These are phyloP conservation scores for Callyntrura sp. DNA, from an alignment of 2,888 invertebrate genomes.

Conservation along the genomic window DNA sequence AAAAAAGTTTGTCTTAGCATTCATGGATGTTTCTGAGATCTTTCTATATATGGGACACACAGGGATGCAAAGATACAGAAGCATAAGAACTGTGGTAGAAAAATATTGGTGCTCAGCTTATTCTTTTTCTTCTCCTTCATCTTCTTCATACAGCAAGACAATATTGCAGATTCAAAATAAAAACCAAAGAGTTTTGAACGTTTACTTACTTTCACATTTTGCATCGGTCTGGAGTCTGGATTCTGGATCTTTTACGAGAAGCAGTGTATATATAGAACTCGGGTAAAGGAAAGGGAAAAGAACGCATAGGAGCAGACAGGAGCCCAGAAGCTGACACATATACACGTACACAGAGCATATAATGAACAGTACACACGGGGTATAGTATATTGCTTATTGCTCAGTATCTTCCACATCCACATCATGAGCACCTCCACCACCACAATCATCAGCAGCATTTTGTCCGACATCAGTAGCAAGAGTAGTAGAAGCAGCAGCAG, in stretches of 20 bases:
- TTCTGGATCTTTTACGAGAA: slow-evolving; percentile 16
- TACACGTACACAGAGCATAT: background rate
- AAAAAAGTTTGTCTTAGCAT: too few relatives aligned
- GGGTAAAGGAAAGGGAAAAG: slow-evolving; percentile 49
- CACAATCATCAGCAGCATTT: slow-evolving; percentile 57
- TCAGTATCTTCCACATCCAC: slow-evolving; percentile 70
- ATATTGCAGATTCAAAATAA: slow-evolving; percentile 14
- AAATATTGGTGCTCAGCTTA: too few relatives aligned
- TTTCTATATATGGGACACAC: too few relatives aligned
- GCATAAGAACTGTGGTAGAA: too few relatives aligned
- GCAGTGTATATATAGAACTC: background rate
- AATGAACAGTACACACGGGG: slow-evolving; percentile 32
- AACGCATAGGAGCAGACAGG: slow-evolving; percentile 54
- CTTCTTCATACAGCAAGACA: background rate
- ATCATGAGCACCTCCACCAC: slow-evolving; percentile 69
- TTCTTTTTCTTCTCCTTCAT: background rate
- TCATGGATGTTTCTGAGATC: too few relatives aligned
- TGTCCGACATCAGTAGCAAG: slow-evolving; percentile 57
- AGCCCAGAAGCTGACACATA: too few relatives aligned
- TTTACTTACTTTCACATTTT: slow-evolving; percentile 76
- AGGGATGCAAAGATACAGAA: slow-evolving; percentile 39
- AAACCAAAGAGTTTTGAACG: slow-evolving; percentile 54
- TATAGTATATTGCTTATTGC: slow-evolving; percentile 64
- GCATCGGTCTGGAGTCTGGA: slow-evolving; percentile 67
- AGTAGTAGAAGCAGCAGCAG: slow-evolving; percentile 47